Base-by-base conservation (phyloP, 2,888 invertebrate genomes). In the Sisyra terminalis region DNA sequence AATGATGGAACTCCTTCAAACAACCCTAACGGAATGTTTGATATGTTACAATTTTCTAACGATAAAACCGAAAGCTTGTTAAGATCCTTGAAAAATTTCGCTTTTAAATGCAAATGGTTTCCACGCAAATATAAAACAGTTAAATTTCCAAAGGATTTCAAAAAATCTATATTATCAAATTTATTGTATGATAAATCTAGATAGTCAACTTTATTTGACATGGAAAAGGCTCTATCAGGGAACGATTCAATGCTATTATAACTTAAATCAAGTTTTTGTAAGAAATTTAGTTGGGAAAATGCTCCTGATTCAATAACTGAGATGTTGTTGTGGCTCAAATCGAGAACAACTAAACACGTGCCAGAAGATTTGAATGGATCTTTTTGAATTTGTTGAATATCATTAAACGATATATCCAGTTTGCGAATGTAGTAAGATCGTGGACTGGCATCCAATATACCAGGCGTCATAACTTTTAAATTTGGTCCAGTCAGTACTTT, bases 201-300 rank as follows among this genome's bases (percentile, higher is more conserved):
- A 16, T 7, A 3, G 18, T 37, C 37, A 3, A 37, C 11, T 18
- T 9, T 15, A 37, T 37, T 37, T 16, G 37, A 2, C 6, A 11
- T 3, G 11, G 37, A n/a, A 37, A 37, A 37, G 3, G 18, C 18
- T 2, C 2, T 17, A 18, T 37, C 18, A 6, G n/a, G n/a, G n/a
- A 37, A 18, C 11, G 7, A 11, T 15, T 13, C 6, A 17, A 37
- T 17, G 1, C 10, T 16, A 37, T 37, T 37, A 17, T 37, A 18
- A 37, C 37, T 37, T 17, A 37, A 37, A 37, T 37, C 37, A 17
- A 37, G n/a, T 17, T 37, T 37, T 18, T 37, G 37, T 24, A 37
- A 17, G 11, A 17, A 18, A 2, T 18, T 18, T 18, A 37, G 9
- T n/a, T 2, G 7, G 8, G 37, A 18, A 37, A 37, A 37, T 37